Evolutionary conservation across 2,888 invertebrate species (phyloP), one percentile per base, ranked within the genome.

Genomic region (Euspilapteryx auroguttella): DNA sequence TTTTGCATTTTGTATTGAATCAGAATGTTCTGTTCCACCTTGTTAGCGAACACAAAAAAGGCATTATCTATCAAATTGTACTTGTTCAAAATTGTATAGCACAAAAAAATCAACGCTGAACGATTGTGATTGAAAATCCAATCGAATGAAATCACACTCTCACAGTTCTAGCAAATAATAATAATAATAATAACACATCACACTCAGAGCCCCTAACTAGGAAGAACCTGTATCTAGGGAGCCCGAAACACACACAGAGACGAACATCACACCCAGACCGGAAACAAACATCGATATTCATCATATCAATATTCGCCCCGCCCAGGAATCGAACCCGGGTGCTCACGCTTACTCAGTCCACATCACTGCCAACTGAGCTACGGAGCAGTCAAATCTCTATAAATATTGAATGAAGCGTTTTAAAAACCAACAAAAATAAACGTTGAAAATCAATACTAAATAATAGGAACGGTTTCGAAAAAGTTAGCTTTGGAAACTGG

Each of bases 361-460:
- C n/a, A n/a, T n/a, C n/a, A n/a, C n/a, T n/a, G n/a, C n/a, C n/a
- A n/a, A n/a, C n/a, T n/a, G n/a, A n/a, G n/a, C n/a, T n/a, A n/a
- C n/a, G n/a, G 8, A 8, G 17, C 17, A 6, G 17, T 17, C 48
- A 55, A 63, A 61, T 61, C 56, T 49, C 41, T 49, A 50, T 49
- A 58, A 62, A 62, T 56, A 55, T 45, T 39, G 43, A n/a, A n/a
- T n/a, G n/a, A 34, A 46, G 36, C 44, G 46, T 45, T 47, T 49
- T 45, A 36, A 54, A 53, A 49, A 49, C 48, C 46, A 53, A 55
- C 54, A 55, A 61, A 62, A 65, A 61, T 53, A 52, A 45, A 50
- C 42, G 46, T 52, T 36, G 34, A 49, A 64, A 65, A 65, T 68
- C 65, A 58, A 65, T 63, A 61, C 57, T 59, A 59, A 62, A 62